A percentile compares a stretch with the other conserved stretches of the same genome.
These are phyloP conservation scores for Drosophila kepulauana DNA, from an alignment of 1,140 invertebrate species.

Conservation along the genomic window DNA sequence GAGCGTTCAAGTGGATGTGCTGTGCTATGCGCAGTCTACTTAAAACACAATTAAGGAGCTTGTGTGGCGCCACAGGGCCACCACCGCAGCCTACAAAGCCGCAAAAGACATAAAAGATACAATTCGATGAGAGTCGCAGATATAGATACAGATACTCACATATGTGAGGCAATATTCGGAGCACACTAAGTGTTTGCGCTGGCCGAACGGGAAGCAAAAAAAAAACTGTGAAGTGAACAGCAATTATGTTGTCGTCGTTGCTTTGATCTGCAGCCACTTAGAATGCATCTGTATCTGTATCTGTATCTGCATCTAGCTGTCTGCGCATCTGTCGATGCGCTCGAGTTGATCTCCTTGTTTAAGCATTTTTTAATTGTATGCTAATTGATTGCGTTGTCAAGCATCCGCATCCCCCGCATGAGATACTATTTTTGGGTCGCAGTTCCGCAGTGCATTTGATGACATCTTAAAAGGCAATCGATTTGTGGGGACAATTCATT, in stretches of 20 bases:
- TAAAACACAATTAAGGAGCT: constrained; percentile 65
- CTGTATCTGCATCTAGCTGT: constrained; percentile 29
- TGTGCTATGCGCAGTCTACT: constrained; percentile 24
- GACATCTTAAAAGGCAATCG: constrained; percentile 15
- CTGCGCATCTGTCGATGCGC: constrained; percentile 37
- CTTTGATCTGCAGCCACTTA: constrained; percentile 70
- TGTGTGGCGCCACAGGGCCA: constrained; percentile 56
- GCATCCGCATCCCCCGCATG: constrained; percentile 23
- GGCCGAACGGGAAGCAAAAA: constrained; percentile 7
- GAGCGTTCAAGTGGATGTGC: constrained; percentile 59
- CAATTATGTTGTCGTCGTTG: constrained; percentile 79
- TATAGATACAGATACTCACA: constrained; percentile 19
- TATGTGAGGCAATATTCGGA: constrained; percentile 32
- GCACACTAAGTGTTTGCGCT: constrained; percentile 53
- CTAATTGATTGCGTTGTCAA: constrained; percentile 77
- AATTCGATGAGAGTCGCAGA: constrained; percentile 38
- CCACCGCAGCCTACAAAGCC: constrained; percentile 42
- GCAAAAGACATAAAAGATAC: constrained; percentile 62
- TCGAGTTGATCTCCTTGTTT: constrained; percentile 74
- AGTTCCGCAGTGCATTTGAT: constrained; percentile 5
- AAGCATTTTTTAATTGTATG: constrained; percentile 82
- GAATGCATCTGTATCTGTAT: constrained; percentile 25
- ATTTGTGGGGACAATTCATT: constrained; percentile 27
- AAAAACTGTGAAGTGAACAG: constrained; percentile 77
- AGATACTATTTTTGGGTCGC: constrained; percentile 52